Base-by-base conservation (phyloP, 2,113 vertebrate genomes). In the Sinocyclocheilus grahami region DNA sequence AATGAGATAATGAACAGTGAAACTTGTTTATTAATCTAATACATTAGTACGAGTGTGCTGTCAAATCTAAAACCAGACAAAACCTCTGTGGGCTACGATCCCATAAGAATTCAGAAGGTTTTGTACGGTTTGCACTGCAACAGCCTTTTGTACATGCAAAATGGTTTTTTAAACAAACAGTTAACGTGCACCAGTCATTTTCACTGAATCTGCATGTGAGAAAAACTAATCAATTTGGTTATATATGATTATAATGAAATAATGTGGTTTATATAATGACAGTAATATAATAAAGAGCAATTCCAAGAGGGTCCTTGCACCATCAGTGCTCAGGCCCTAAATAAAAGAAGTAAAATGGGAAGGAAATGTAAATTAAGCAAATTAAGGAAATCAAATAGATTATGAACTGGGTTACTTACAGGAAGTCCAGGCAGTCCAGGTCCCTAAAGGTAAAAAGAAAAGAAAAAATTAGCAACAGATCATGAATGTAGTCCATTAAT, bases 361-460 rank as follows among this genome's bases (percentile, higher is more conserved):
- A 60, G 4, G 20, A 22, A 60, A n/a, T 20, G 20, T 2, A 60
- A 60, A n/a, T 22, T 0, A 60, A 60, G 58, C 58, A 72, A 39
- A 39, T 22, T 72, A 72, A 12, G 60, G 84, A 75, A 81, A 82
- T 78, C 6, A 9, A 20, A 20, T 42, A 76, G 84, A 0, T 86
- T 14, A n/a, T 72, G 39, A 86, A 4, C 33, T 80, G 20, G 72
- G 60, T 74, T 90, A 97, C 98, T 97, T 94, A 99, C 98, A 0
- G 97, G 88, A 78, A 97, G 95, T 94, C 98, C 98, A 71, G 96
- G 92, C 69, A 99, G 94, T 0, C 97, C 96, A n/a, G 94, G 88
- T 22, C 98, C 98, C 98, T 99, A 88, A 30, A 89, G 90, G 13
- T 75, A 89, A 79, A 91, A 91, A 89, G 62, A 33, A 33, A 33